phyloP scores from a whole-genome alignment of 2,797 vertebrate genomes.

The Pseudopleuronectes americanus region DNA sequence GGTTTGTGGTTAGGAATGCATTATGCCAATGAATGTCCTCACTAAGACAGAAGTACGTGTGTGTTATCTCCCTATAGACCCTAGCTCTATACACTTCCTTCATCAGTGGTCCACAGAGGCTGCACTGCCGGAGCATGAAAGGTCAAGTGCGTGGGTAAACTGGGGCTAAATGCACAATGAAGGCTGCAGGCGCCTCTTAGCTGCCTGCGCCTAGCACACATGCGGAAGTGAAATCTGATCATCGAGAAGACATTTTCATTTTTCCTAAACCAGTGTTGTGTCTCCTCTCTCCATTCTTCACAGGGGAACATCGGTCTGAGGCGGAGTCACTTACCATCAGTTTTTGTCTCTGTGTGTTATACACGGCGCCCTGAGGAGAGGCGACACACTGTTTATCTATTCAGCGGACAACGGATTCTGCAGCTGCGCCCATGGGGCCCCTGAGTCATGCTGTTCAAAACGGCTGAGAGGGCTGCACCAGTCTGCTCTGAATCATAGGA shows the following conservation, averaged over 20 bases:
- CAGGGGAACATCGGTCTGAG: constrained; percentile 35
- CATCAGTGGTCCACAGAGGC: constrained; percentile 60
- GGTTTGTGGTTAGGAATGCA: no score
- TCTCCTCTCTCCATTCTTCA: constrained; percentile 5
- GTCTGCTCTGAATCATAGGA: constrained; percentile 13
- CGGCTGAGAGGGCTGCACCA: not conserved
- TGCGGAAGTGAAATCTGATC: constrained; percentile 21
- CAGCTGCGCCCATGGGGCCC: constrained; percentile 58
- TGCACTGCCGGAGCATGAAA: constrained; percentile 18
- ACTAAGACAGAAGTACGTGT: no score
- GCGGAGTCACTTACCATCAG: constrained; percentile 61
- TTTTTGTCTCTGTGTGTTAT: constrained; percentile 42
- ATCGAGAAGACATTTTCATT: constrained; percentile 11
- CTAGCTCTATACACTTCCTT: constrained; percentile 42
- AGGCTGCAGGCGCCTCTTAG: constrained; percentile 19
- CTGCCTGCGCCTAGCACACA: not conserved
- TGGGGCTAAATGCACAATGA: constrained; percentile 15
- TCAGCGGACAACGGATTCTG: constrained; percentile 41
- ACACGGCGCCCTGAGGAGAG: constrained; percentile 47
- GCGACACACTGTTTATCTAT: constrained; percentile 52
- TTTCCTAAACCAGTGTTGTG: constrained; percentile 13
- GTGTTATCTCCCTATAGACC: no score
- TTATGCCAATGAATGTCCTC: no score
- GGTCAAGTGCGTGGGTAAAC: constrained; percentile 53
- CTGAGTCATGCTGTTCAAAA: constrained; percentile 60